phyloP scores from a whole-genome alignment of 2,797 vertebrate genomes.

The Enteromius paludinosus region DNA sequence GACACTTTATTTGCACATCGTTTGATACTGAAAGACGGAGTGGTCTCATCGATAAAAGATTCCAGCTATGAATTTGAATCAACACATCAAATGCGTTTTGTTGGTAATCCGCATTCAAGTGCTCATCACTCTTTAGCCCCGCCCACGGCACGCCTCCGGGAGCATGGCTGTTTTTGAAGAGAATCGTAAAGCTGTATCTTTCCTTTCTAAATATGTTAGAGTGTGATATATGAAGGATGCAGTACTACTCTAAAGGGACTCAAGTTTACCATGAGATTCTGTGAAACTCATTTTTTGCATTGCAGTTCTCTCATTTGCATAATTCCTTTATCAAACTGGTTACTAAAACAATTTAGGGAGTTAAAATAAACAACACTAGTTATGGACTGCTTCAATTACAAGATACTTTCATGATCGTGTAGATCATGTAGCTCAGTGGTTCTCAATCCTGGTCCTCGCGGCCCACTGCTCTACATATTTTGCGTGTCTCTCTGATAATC shows the following conservation, averaged over 20 bases:
- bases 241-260: neutral
- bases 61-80: neutral
- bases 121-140: neutral
- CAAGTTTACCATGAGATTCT: no score
- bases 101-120: neutral
- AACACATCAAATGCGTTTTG: neutral
- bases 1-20: neutral
- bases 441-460: no score
- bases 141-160: neutral
- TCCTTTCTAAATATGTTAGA: neutral
- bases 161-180: neutral
- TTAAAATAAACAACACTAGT: neutral
- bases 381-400: neutral
- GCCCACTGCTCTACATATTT: no score
- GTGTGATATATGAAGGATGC: neutral
- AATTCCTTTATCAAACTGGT: slow-evolving; percentile 1
- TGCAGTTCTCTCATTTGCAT: neutral
- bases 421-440: neutral
- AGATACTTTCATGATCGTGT: neutral
- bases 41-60: neutral
- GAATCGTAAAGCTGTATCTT: neutral
- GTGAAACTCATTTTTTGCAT: neutral
- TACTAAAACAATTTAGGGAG: neutral
- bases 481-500: no score
- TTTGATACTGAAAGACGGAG: neutral